Percentiles rank a stretch among this genome's conserved stretches.
phyloP scores from a whole-genome alignment of 2,888 invertebrate species.

The Steinernema carpocapsae region DNA sequence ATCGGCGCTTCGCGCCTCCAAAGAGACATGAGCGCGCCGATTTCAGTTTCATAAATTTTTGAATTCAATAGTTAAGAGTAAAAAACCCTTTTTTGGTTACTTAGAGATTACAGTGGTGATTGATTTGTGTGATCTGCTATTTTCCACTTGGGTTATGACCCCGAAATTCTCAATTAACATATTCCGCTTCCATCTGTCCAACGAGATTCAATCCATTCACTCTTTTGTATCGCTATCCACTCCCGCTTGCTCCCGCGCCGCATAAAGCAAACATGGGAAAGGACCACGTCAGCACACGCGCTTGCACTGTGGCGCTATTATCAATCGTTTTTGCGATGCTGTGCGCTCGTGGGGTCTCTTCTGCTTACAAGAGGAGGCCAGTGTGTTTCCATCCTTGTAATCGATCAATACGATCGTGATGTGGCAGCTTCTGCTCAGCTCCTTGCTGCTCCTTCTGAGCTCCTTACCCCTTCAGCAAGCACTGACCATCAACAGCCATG shows the following conservation, averaged over 20 bases:
- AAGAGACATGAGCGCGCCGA: no score
- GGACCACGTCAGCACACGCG: slow-evolving; percentile 29
- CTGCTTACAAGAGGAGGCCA: slow-evolving; percentile 2
- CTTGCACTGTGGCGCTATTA: slow-evolving; percentile 19
- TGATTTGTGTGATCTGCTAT: no score
- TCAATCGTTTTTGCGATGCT: slow-evolving; percentile 34
- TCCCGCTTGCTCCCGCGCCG: no score
- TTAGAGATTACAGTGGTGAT: no score
- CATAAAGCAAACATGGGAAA: slow-evolving; percentile 21
- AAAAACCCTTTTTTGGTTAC: no score
- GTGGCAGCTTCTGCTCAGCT: background rate
- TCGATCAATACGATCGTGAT: slow-evolving; percentile 1
- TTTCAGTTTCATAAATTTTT: no score
- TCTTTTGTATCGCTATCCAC: background rate
- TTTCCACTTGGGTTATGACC: no score
- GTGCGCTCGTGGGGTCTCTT: background rate
- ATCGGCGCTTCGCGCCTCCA: no score
- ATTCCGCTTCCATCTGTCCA: no score
- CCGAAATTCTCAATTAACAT: no score
- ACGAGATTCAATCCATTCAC: background rate
- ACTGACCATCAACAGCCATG: slow-evolving; percentile 19
- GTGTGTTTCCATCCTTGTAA: background rate
- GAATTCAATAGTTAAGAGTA: no score
- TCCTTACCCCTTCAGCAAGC: background rate
- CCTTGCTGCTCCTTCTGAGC: background rate